These are phyloP conservation scores for Vannuccia rotundouncinata DNA, from an alignment of 2,888 invertebrate genomes.

Conservation along the genomic window DNA sequence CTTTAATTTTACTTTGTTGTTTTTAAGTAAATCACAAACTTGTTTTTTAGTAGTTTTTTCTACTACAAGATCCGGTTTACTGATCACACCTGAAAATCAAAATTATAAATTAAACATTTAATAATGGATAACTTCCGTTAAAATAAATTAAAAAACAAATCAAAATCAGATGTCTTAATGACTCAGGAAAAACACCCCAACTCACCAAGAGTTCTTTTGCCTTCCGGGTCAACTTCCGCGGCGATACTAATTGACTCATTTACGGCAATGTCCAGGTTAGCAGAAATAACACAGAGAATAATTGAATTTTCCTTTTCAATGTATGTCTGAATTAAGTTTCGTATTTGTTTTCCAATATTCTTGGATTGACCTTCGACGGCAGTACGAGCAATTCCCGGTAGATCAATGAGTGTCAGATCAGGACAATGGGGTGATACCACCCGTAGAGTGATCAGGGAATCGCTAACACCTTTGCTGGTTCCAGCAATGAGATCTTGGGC, in stretches of 20 bases:
- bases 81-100: too few relatives aligned
- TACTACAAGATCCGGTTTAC: too few relatives aligned
- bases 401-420: conserved; percentile 41
- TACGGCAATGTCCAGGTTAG: conserved; percentile 40
- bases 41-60: too few relatives aligned
- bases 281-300: conserved; percentile 40
- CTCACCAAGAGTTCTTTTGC: conserved; percentile 35
- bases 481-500: conserved; percentile 37
- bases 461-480: conserved; percentile 29
- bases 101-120: too few relatives aligned
- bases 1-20: too few relatives aligned
- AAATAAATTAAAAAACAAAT: too few relatives aligned
- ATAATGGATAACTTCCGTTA: too few relatives aligned
- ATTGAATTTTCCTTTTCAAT: conserved; percentile 38
- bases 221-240: conserved; percentile 37
- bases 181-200: too few relatives aligned
- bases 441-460: conserved; percentile 35
- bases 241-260: conserved; percentile 40
- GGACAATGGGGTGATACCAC: conserved; percentile 34
- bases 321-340: conserved; percentile 36
- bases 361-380: conserved; percentile 33
- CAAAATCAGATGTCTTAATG: too few relatives aligned
- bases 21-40: too few relatives aligned
- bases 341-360: conserved; percentile 25
- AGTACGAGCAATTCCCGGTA: conserved; percentile 41